These are phyloP conservation scores for Drosophila sordidula DNA, from an alignment of 2,888 invertebrate species.

Conservation along the genomic window DNA sequence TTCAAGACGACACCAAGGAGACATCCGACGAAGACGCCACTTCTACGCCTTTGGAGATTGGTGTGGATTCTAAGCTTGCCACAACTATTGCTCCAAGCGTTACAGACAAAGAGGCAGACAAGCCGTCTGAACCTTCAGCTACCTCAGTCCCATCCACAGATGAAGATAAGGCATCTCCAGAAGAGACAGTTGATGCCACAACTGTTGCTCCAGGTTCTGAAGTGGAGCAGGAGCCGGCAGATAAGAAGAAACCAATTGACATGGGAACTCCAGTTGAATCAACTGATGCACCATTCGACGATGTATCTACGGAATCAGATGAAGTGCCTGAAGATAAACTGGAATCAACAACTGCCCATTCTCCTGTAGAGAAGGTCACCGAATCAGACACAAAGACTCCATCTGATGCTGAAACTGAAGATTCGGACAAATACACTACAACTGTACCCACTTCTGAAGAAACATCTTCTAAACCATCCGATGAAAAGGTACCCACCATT, in stretches of 20 bases:
- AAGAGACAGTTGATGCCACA: conserved; percentile 28
- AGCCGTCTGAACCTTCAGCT: conserved; percentile 15
- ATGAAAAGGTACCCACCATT: conserved; percentile 34
- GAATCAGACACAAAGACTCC: conserved; percentile 43
- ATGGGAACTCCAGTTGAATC: conserved; percentile 11
- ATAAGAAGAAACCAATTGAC: conserved; percentile 35
- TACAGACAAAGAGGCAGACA: conserved; percentile 29
- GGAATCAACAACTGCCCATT: conserved; percentile 36
- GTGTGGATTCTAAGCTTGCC: conserved; percentile 22
- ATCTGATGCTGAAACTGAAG: conserved; percentile 25
- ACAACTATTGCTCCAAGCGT: conserved; percentile 28
- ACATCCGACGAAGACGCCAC: conserved; percentile 31
- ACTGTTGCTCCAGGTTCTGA: conserved; percentile 30
- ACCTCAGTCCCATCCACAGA: conserved; percentile 31
- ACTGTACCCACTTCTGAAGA: conserved; percentile 36
- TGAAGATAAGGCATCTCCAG: conserved; percentile 30
- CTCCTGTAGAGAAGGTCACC: conserved; percentile 38
- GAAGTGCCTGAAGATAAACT: conserved; percentile 40
- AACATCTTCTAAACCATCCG: conserved; percentile 27
- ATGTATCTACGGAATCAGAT: conserved; percentile 54
- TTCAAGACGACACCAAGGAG: conserved; percentile 36
- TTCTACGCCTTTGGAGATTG: conserved; percentile 25
- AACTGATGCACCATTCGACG: conserved; percentile 44
- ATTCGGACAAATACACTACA: conserved; percentile 45
- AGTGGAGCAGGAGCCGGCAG: conserved; percentile 15